Conservation (phyloP, 2,113 vertebrate genomes). For the Oreochromis spilurus region DNA sequence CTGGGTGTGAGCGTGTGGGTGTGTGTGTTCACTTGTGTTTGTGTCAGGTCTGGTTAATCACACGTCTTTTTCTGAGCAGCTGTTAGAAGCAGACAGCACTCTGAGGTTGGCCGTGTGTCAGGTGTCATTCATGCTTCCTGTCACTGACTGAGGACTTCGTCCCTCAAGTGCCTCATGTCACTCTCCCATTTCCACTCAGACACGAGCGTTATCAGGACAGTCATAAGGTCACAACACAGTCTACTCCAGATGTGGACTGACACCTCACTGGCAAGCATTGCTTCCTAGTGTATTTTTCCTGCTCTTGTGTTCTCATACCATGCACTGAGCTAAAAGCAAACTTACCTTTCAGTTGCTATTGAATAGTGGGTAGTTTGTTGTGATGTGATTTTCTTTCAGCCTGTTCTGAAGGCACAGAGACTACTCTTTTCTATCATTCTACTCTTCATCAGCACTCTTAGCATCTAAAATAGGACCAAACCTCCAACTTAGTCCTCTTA, state of each 20-base stretch:
- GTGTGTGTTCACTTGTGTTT: constrained; percentile 14
- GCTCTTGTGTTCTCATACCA: neutral
- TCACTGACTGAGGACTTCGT: neutral
- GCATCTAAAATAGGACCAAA: neutral
- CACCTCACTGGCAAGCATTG: neutral
- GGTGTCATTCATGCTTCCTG: constrained; percentile 46
- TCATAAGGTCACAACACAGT: neutral
- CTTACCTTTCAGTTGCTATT: neutral
- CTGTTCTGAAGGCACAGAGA: neutral
- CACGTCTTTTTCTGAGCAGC: constrained; percentile 9
- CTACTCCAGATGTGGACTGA: neutral
- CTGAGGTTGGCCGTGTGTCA: constrained; percentile 38
- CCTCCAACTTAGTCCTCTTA: neutral
- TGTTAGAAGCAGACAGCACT: constrained; percentile 24
- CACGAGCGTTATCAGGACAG: neutral
- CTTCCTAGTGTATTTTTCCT: neutral
- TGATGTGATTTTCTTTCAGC: neutral
- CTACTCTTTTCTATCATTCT: neutral
- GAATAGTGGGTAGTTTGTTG: neutral
- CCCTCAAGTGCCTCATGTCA: constrained; percentile 18
- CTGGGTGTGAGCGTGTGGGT: neutral
- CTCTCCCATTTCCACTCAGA: neutral
- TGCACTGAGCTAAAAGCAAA: neutral
- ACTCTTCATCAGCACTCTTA: neutral
- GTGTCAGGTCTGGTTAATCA: constrained; percentile 36